Percentiles rank a stretch among this genome's conserved stretches.
Evolutionary conservation across 2,888 invertebrate species (phyloP).

Genomic region (Nemapogon koenigi): DNA sequence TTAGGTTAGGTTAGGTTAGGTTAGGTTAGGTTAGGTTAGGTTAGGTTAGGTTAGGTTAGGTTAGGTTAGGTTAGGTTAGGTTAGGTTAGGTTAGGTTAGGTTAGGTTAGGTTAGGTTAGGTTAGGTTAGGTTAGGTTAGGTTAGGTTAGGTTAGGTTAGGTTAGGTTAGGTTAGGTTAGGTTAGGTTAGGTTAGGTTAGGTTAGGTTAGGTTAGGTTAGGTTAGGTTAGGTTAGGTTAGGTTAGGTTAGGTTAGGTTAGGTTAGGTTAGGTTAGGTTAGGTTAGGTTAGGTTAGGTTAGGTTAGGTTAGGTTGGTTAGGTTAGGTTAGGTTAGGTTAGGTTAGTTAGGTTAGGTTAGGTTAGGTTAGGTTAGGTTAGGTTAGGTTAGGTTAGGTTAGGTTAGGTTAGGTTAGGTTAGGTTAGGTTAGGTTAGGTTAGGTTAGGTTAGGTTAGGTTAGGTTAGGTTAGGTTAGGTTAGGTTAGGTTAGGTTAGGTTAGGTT

Average conservation of each 20-base stretch:
- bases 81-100: constrained; percentile 13
- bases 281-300: constrained; percentile 13
- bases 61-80: constrained; percentile 15
- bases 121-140: constrained; percentile 12
- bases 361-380: constrained; percentile 14
- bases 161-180: constrained; percentile 13
- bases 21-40: constrained; percentile 15
- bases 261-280: constrained; percentile 15
- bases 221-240: constrained; percentile 13
- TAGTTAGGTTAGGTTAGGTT: constrained; percentile 14
- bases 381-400: too few species aligned
- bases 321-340: constrained; percentile 16
- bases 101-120: constrained; percentile 13
- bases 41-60: constrained; percentile 15
- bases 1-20: constrained; percentile 15
- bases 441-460: constrained; percentile 19
- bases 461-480: constrained; percentile 19
- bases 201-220: constrained; percentile 14
- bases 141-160: constrained; percentile 14
- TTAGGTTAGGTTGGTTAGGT: too few species aligned
- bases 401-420: too few species aligned
- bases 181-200: constrained; percentile 15
- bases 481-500: constrained; percentile 20
- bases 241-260: constrained; percentile 15
- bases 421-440: constrained; percentile 19